Evolutionary conservation across 2,888 invertebrate species (phyloP), one percentile per base, ranked within the genome.

Genomic region (Uloborus plumipes): DNA sequence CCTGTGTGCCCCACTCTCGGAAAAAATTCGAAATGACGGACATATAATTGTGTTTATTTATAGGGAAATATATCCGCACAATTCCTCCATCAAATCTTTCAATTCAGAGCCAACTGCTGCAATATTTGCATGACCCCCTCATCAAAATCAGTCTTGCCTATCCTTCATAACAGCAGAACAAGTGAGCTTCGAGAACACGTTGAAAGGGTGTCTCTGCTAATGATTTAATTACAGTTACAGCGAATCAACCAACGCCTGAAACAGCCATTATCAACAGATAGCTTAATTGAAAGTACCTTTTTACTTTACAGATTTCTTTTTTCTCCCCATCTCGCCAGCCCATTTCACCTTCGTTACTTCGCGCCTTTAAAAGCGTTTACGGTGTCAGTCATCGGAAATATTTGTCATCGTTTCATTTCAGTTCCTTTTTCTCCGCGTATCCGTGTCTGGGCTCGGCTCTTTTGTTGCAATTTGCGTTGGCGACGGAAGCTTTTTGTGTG

Each of bases 201-300:
- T 49, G 74, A 75, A 59, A 16, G 51, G 59, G 47, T 75, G 73
- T 73, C 73, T 58, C 59, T 31, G 50, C 53, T 76, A 76, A 76
- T 76, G 67, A 76, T 76, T 76, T 76, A 76, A 76, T 76, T 76
- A 76, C 62, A 76, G 61, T 51, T 14, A 14, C 50, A 47, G 61
- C 20, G 13, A 39, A 26, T 58, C 49, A 53, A 51, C 62, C 51
- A 26, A 62, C 53, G 51, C 73, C 64, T 53, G n/a, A 14, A 59
- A 15, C 15, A n/a, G n/a, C 31, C 51, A 64, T 64, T 64, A 62
- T 73, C 14, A 20, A 15, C 39, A 15, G 18, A 64, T 50, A 18
- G 47, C 73, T 73, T 73, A 64, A 73, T 74, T 66, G 74, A 73
- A 73, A 39, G 39, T 39, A 39, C 39, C 39, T 39, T 39, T n/a